Base-by-base conservation (phyloP, 2,797 vertebrate genomes). In the Ciconia nigra region DNA sequence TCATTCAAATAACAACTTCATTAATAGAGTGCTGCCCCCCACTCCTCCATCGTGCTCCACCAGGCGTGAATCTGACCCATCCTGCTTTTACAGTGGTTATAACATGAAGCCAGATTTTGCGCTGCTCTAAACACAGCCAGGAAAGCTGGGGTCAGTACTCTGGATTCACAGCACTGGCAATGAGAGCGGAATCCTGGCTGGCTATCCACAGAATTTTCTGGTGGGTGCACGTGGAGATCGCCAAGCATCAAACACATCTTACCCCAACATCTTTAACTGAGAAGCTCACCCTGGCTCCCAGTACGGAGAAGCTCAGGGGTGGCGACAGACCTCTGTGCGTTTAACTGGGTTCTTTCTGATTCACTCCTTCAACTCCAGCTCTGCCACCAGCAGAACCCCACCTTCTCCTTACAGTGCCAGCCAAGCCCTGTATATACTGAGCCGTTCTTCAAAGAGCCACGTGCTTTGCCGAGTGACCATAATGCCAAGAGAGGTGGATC, bases 1-100 rank as follows among this genome's bases (percentile, higher is more conserved):
- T 59, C 21, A 5, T 95, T 65, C 87, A 83, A 96, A 86, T 96
- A 97, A 96, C 73, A 86, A 76, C 87, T 96, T 96, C 93, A 89
- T 97, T 97, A 96, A 96, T 81, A 93, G 89, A 97, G 78, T 84
- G 62, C 86, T 96, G 72, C 76, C 47, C 51, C 83, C 13, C 7
- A 42, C 80, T 87, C 73, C 87, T 85, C 63, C 13, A 4, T 29
- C 6, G 5, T 70, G 77, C 71, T 91, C 61, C 70, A 57, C 58
- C 83, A 61, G 70, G 73, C 35, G 1, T 70, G 66, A 89, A 47
- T 90, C 62, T 41, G 69, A 83, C 58, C 76, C 55, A 41, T 47
- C 46, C 20, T 39, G 19, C 37, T 51, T 78, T 89, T 39, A 51
- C 54, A 65, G 42, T 1, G 3, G 58, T 71, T 66, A 25, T 31